Evolutionary conservation across 2,888 invertebrate genomes (phyloP).

Genomic region (Neoitamus cyanurus): DNA sequence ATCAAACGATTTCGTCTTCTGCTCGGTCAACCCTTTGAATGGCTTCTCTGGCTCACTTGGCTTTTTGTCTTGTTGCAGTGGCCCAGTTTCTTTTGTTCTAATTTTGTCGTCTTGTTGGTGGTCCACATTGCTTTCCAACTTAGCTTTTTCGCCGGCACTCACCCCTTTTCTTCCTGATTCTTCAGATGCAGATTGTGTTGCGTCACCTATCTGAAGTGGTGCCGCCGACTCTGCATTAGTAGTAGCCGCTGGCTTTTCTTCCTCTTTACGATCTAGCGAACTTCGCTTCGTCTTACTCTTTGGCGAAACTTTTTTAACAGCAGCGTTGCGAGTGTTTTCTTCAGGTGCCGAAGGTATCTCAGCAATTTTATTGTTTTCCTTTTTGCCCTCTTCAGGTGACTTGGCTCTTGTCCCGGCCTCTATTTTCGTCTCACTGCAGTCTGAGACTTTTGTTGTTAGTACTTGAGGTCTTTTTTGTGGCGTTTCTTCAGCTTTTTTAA

Average conservation of each 20-base stretch:
- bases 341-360: slow-evolving; percentile 44
- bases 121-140: slow-evolving; percentile 40
- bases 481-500: slow-evolving; percentile 24
- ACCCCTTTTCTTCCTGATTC: slow-evolving; percentile 48
- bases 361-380: slow-evolving; percentile 51
- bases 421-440: slow-evolving; percentile 59
- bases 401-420: slow-evolving; percentile 64
- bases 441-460: slow-evolving; percentile 52
- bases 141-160: not conserved
- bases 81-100: slow-evolving; percentile 50
- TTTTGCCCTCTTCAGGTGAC: slow-evolving; percentile 61
- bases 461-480: slow-evolving; percentile 47
- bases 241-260: slow-evolving; percentile 45
- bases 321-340: slow-evolving; percentile 43
- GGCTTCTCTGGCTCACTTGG: slow-evolving; percentile 46
- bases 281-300: slow-evolving; percentile 47
- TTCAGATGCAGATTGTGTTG: slow-evolving; percentile 48
- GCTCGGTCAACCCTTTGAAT: slow-evolving; percentile 47
- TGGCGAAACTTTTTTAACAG: slow-evolving; percentile 13
- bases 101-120: slow-evolving; percentile 48
- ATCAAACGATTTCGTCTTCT: not conserved
- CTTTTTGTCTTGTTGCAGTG: slow-evolving; percentile 47
- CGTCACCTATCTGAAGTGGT: slow-evolving; percentile 51
- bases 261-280: slow-evolving; percentile 52
- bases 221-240: slow-evolving; percentile 11